These are phyloP conservation scores for Limnephilus lunatus DNA, from an alignment of 2,888 invertebrate species.

Conservation along the genomic window DNA sequence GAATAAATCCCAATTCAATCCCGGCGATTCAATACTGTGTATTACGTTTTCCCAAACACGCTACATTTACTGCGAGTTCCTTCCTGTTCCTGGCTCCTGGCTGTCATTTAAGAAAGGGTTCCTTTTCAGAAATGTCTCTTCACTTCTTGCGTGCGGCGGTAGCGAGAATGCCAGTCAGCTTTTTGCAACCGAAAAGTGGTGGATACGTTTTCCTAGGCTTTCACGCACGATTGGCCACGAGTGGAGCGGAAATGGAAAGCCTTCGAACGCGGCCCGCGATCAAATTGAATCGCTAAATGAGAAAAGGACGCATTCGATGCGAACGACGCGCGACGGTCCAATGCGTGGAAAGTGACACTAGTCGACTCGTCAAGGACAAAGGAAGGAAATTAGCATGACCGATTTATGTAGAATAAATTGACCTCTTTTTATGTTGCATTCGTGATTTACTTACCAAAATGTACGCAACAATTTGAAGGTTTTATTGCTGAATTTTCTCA, in stretches of 20 bases:
- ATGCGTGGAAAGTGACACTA: conserved; percentile 11
- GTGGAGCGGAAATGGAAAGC: conserved; percentile 51
- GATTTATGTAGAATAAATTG: conserved; percentile 2
- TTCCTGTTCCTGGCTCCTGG: neutral
- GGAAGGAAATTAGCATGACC: neutral
- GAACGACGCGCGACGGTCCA: neutral
- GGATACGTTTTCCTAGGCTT: conserved; percentile 30
- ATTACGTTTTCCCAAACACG: conserved; percentile 14
- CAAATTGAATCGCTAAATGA: conserved; percentile 55
- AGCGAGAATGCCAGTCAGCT: conserved; percentile 43
- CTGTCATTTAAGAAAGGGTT: conserved; percentile 38
- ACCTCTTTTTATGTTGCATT: neutral
- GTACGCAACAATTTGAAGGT: neutral
- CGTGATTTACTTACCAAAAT: neutral
- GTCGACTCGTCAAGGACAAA: neutral
- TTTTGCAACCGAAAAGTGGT: conserved; percentile 33
- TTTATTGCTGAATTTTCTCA: neutral
- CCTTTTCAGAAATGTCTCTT: conserved; percentile 24
- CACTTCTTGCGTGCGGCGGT: conserved; percentile 3
- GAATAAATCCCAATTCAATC: conserved; percentile 9
- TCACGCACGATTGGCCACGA: conserved; percentile 48
- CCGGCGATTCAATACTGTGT: neutral
- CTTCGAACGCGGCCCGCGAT: conserved; percentile 36
- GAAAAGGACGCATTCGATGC: conserved; percentile 39
- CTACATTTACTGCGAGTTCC: conserved; percentile 2